phyloP scores from a whole-genome alignment of 2,113 vertebrate genomes.

The Acrocephalus arundinaceus region DNA sequence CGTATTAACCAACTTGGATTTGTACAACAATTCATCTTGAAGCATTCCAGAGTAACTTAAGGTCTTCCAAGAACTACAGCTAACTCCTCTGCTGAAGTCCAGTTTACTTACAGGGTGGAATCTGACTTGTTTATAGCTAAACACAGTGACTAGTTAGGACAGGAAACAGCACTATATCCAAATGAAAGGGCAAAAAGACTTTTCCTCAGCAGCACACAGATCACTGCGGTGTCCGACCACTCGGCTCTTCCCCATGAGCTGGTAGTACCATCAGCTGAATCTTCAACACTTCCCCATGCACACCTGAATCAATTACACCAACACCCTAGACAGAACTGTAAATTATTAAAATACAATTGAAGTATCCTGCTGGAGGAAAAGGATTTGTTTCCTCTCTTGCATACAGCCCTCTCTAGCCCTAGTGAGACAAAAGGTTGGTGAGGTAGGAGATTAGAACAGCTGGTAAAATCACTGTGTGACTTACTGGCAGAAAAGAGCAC shows the following conservation, averaged over 20 bases:
- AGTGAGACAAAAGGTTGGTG: neutral
- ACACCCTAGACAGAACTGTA: neutral
- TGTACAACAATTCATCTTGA: neutral
- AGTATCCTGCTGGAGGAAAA: neutral
- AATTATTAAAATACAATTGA: neutral
- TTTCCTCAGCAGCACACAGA: neutral
- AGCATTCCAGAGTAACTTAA: neutral
- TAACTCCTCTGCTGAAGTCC: neutral
- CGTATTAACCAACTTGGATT: neutral
- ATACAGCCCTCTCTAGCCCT: neutral
- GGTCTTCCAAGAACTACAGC: neutral
- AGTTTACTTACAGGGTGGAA: neutral
- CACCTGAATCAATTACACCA: neutral
- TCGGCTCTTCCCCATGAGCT: neutral
- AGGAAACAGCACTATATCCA: neutral
- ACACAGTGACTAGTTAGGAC: neutral
- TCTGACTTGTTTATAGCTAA: conserved; percentile 31
- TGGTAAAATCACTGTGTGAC: neutral
- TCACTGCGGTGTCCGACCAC: neutral
- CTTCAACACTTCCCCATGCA: neutral
- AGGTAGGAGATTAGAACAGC: neutral
- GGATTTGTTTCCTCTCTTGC: neutral
- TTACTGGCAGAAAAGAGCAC: neutral
- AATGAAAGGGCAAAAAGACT: neutral
- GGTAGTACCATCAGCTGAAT: neutral